Conservation (phyloP, 2,888 invertebrate genomes). For the Vandiemenella viatica region DNA sequence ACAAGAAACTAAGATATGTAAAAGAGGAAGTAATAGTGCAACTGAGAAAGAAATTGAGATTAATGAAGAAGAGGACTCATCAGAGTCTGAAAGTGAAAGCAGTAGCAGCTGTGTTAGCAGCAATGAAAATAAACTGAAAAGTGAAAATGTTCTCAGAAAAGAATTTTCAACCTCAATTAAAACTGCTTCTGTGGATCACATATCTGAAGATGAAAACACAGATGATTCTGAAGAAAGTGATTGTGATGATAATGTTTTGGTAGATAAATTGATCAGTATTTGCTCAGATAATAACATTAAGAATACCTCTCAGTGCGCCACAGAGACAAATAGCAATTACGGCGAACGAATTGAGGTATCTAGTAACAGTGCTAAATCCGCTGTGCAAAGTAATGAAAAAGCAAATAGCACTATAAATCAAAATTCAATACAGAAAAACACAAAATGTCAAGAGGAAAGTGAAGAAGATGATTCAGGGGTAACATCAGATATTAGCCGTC, state of each 20-base stretch:
- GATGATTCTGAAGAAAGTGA: slow-evolving; percentile 14
- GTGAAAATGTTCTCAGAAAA: not conserved
- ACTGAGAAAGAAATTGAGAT: slow-evolving; percentile 9
- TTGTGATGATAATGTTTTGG: slow-evolving; percentile 8
- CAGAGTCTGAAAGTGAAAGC: not conserved
- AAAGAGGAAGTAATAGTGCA: not conserved
- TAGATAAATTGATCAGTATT: too few species aligned
- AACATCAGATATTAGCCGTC: slow-evolving; percentile 50
- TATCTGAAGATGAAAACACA: not conserved
- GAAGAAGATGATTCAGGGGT: slow-evolving; percentile 57
- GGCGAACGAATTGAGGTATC: too few species aligned
- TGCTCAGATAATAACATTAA: too few species aligned
- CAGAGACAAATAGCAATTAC: too few species aligned
- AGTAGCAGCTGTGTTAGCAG: not conserved
- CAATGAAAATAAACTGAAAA: too few species aligned
- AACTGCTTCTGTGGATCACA: not conserved
- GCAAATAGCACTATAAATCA: slow-evolving; percentile 2
- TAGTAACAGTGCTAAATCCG: too few species aligned
- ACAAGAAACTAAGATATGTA: not conserved
- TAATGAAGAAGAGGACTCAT: slow-evolving; percentile 16
- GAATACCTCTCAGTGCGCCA: too few species aligned
- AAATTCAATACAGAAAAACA: slow-evolving; percentile 22
- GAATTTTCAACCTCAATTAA: not conserved
- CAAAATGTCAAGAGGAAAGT: slow-evolving; percentile 20
- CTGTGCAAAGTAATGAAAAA: too few species aligned